Conservation (phyloP, 92 coral and sea anemone genomes). For the Pocillopora grandis region DNA sequence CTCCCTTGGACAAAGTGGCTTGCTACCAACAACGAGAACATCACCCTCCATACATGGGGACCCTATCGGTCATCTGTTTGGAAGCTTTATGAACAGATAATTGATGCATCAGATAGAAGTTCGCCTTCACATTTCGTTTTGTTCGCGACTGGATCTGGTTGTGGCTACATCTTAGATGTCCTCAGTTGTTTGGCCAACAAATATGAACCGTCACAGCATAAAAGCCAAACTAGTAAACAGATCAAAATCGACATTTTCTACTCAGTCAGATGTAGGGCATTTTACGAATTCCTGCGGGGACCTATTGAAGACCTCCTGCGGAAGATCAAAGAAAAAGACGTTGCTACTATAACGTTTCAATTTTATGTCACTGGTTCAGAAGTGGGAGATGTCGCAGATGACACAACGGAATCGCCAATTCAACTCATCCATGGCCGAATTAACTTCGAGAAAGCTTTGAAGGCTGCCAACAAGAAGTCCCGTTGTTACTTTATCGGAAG, state of each 20-base stretch:
- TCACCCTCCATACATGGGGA: slow-evolving; percentile 35
- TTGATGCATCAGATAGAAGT: not conserved
- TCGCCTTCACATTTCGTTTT: slow-evolving; percentile 38
- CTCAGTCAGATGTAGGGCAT: slow-evolving; percentile 32
- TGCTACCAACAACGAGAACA: slow-evolving; percentile 6
- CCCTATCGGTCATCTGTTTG: slow-evolving; percentile 55
- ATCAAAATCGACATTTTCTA: slow-evolving; percentile 38
- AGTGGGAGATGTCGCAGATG: not conserved
- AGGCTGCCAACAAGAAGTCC: slow-evolving; percentile 34
- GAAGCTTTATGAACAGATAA: slow-evolving; percentile 29
- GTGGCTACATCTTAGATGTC: slow-evolving; percentile 54
- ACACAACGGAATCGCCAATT: not conserved
- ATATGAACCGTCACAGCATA: not conserved
- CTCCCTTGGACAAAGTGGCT: slow-evolving; percentile 56
- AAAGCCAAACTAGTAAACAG: not conserved
- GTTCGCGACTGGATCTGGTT: slow-evolving; percentile 65
- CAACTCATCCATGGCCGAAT: slow-evolving; percentile 24
- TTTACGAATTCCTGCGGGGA: slow-evolving; percentile 12
- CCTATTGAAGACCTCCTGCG: slow-evolving; percentile 16
- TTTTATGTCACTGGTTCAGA: slow-evolving; percentile 44
- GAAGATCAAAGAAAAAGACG: slow-evolving; percentile 25
- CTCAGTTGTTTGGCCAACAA: slow-evolving; percentile 45
- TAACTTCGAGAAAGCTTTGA: slow-evolving; percentile 32
- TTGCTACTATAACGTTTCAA: slow-evolving; percentile 22
- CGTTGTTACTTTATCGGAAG: slow-evolving; percentile 52